A percentile compares a stretch with the other conserved stretches of the same genome.
These are phyloP conservation scores for Zaprionus capensis DNA, from an alignment of 1,140 invertebrate genomes.

Conservation along the genomic window DNA sequence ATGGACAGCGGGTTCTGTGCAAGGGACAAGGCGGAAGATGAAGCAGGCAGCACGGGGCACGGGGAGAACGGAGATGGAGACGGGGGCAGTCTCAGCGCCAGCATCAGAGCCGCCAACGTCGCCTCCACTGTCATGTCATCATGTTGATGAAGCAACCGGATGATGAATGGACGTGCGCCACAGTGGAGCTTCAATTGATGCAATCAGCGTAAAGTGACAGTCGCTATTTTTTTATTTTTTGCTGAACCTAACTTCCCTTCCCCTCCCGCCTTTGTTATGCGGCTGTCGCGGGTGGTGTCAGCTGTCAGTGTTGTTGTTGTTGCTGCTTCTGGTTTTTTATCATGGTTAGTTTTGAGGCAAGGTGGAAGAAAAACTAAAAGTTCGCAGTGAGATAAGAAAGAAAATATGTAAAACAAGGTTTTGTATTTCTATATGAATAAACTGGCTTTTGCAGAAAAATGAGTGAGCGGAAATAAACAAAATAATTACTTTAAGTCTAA, in stretches of 20 bases:
- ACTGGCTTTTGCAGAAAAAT: neutral
- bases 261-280: conserved; percentile 12
- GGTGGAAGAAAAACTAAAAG: conserved; percentile 10
- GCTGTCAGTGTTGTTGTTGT: conserved; percentile 42
- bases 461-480: no score
- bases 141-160: conserved; percentile 83
- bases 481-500: no score
- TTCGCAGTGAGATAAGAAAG: neutral
- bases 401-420: neutral
- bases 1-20: conserved; percentile 5
- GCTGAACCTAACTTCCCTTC: neutral
- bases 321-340: conserved; percentile 53
- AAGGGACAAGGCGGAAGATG: conserved; percentile 3
- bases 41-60: neutral
- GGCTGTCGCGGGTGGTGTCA: conserved; percentile 50
- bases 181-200: conserved; percentile 82
- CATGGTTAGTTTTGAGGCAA: conserved; percentile 35
- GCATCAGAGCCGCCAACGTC: conserved; percentile 41
- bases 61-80: neutral
- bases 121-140: conserved; percentile 72
- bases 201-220: conserved; percentile 83
- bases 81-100: conserved; percentile 52
- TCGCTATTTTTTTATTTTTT: conserved; percentile 44
- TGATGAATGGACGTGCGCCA: conserved; percentile 82
- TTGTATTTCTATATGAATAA: neutral